Conservation (phyloP, 2,888 invertebrate genomes). For the Conchocele bisecta region DNA sequence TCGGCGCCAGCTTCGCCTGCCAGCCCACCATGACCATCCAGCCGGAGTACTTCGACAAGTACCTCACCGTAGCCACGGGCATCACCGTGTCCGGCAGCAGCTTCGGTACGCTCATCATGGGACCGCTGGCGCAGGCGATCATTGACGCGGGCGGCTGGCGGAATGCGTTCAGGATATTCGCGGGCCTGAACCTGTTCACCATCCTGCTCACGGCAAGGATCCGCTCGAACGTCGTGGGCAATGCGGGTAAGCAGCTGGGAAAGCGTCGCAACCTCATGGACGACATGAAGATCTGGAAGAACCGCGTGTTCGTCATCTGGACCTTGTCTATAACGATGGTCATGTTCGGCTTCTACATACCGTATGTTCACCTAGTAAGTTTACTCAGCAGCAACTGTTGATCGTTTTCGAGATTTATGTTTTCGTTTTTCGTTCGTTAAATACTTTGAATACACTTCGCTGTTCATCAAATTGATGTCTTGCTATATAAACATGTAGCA, state of each 20-base stretch:
- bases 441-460: too few relatives aligned
- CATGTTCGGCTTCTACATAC: constrained; percentile 77
- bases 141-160: constrained; percentile 70
- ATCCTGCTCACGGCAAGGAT: constrained; percentile 57
- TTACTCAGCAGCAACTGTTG: neutral
- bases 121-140: constrained; percentile 68
- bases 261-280: constrained; percentile 56
- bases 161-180: constrained; percentile 63
- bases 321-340: constrained; percentile 66
- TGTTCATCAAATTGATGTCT: too few relatives aligned
- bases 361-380: constrained; percentile 76
- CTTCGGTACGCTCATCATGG: constrained; percentile 71
- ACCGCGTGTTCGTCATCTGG: constrained; percentile 74
- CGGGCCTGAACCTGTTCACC: constrained; percentile 57
- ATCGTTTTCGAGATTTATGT: too few relatives aligned
- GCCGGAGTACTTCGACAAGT: constrained; percentile 72
- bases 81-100: constrained; percentile 75
- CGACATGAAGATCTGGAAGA: constrained; percentile 74
- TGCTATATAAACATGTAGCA: too few relatives aligned
- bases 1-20: constrained; percentile 72
- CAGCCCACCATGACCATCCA: constrained; percentile 74
- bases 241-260: too few relatives aligned
- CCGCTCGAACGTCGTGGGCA: constrained; percentile 30
- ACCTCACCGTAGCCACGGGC: constrained; percentile 72
- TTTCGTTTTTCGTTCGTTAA: too few relatives aligned